Evolutionary conservation across 1,140 invertebrate species (phyloP).

Genomic region (Cecropterus lyciades): DNA sequence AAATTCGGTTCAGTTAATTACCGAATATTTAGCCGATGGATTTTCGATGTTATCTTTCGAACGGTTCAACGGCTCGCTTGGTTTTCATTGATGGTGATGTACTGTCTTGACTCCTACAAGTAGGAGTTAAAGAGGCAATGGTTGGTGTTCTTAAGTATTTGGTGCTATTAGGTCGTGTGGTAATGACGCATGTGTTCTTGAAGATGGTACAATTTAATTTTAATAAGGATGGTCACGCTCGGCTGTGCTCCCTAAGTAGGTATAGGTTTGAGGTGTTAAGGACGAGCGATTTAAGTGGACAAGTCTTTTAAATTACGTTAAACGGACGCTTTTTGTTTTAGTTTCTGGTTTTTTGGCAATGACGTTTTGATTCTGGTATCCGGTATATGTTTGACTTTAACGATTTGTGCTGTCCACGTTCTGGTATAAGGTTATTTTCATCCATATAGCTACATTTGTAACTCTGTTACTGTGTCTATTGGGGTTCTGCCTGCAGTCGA

Average conservation of each 20-base stretch:
- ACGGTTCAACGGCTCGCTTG: background rate
- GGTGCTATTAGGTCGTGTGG: background rate
- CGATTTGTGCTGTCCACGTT: too few relatives aligned
- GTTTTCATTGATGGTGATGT: background rate
- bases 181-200: constrained; percentile 27
- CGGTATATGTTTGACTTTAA: too few relatives aligned
- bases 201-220: constrained; percentile 27
- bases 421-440: too few relatives aligned
- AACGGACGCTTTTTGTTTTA: background rate
- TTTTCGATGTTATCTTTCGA: constrained; percentile 25
- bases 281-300: constrained; percentile 13
- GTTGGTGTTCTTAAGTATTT: constrained; percentile 4
- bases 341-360: too few relatives aligned
- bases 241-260: background rate
- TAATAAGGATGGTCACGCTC: constrained; percentile 22
- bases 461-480: too few relatives aligned
- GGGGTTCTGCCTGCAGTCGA: too few relatives aligned
- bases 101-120: background rate
- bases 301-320: background rate
- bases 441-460: too few relatives aligned
- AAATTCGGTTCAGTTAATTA: constrained; percentile 69
- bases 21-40: constrained; percentile 42
- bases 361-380: too few relatives aligned
- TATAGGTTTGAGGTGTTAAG: constrained; percentile 9
- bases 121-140: background rate